These are phyloP conservation scores for Drosophila willistoni DNA, from an alignment of 1,140 invertebrate species.

Conservation along the genomic window DNA sequence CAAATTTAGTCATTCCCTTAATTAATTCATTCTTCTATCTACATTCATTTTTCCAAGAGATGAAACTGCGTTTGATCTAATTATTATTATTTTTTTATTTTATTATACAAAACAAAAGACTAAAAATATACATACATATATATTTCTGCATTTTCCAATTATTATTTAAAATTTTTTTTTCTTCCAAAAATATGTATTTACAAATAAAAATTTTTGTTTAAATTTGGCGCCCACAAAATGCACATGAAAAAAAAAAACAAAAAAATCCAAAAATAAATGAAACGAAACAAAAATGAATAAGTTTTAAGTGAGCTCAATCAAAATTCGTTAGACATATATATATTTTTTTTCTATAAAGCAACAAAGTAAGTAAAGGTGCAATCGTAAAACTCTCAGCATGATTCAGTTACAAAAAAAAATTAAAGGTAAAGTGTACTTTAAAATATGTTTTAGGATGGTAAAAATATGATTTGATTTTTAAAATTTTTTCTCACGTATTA, in stretches of 20 bases:
- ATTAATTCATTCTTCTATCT: not conserved
- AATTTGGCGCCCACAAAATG: conserved; percentile 20
- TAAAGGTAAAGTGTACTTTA: not conserved
- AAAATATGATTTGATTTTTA: not conserved
- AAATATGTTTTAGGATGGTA: not conserved
- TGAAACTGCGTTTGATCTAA: conserved; percentile 1
- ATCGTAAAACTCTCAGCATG: not conserved
- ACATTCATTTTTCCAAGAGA: conserved; percentile 8
- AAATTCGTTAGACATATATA: conserved; percentile 16
- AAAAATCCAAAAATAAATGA: conserved; percentile 1
- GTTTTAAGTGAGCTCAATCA: conserved; percentile 11
- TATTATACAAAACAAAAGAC: not conserved
- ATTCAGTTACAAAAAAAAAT: not conserved
- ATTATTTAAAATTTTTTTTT: conserved; percentile 18
- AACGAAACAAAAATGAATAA: conserved; percentile 23
- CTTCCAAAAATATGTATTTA: conserved; percentile 17
- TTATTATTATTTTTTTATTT: not conserved
- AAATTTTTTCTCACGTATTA: not conserved
- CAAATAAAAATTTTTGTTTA: conserved; percentile 27
- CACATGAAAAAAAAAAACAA: conserved; percentile 18
- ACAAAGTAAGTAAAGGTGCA: not conserved
- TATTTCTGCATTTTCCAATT: conserved; percentile 10
- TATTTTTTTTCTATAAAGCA: conserved; percentile 30
- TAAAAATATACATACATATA: not conserved
- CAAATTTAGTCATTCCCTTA: conserved; percentile 7